These are phyloP conservation scores for Drosophila oshimai DNA, from an alignment of 1,140 invertebrate genomes.

Conservation along the genomic window DNA sequence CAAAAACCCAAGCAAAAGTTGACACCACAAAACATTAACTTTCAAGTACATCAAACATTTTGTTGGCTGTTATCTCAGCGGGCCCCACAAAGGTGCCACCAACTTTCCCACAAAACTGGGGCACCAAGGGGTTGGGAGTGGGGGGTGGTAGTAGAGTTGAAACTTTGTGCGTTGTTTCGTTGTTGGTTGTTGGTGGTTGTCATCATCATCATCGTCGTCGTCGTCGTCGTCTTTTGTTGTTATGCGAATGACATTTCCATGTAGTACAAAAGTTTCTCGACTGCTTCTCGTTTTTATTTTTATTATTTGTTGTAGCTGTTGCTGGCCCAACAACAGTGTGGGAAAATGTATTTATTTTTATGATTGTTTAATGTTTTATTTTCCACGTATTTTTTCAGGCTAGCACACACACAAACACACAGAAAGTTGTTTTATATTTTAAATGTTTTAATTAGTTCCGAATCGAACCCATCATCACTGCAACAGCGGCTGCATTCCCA, in stretches of 20 bases:
- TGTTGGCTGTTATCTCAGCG: slow-evolving; percentile 65
- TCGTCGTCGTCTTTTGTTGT: slow-evolving; percentile 47
- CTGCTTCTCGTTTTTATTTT: slow-evolving; percentile 68
- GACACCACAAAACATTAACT: slow-evolving; percentile 73
- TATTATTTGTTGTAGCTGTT: slow-evolving; percentile 5
- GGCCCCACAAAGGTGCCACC: slow-evolving; percentile 69
- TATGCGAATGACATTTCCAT: slow-evolving; percentile 80
- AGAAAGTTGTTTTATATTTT: background rate
- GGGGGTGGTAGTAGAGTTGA: slow-evolving; percentile 35
- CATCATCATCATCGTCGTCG: slow-evolving; percentile 22
- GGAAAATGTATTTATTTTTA: slow-evolving; percentile 71
- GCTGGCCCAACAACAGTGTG: slow-evolving; percentile 43
- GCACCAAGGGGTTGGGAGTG: slow-evolving; percentile 6
- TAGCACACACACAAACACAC: background rate
- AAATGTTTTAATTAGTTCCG: slow-evolving; percentile 53
- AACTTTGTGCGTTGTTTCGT: slow-evolving; percentile 78
- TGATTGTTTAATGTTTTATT: slow-evolving; percentile 77
- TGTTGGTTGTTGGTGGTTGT: slow-evolving; percentile 23
- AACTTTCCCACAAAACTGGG: slow-evolving; percentile 61
- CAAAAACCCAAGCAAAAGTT: slow-evolving; percentile 42
- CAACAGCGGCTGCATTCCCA: slow-evolving; percentile 15
- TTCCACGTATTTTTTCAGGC: slow-evolving; percentile 62
- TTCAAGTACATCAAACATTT: slow-evolving; percentile 79
- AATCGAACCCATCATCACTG: slow-evolving; percentile 22
- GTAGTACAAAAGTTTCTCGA: slow-evolving; percentile 79